Evolutionary conservation across 2,797 vertebrate genomes (phyloP).

Genomic region (Hippoglossus hippoglossus): DNA sequence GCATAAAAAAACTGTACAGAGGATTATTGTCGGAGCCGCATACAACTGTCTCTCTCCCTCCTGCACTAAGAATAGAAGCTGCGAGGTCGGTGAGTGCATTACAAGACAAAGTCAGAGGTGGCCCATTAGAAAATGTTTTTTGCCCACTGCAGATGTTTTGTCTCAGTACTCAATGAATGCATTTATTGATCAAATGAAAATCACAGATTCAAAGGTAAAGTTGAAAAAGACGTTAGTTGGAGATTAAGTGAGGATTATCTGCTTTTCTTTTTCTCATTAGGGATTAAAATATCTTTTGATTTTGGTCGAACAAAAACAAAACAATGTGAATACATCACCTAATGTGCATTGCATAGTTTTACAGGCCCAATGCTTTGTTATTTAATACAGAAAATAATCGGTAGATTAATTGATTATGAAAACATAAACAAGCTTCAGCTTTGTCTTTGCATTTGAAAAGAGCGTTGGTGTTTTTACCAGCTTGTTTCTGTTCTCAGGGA

Average conservation of each 20-base stretch:
- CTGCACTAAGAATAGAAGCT: constrained; percentile 4
- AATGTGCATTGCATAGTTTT: no score
- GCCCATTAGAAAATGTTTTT: no score
- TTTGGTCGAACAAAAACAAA: no score
- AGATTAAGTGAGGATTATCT: no score
- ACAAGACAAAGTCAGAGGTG: neutral
- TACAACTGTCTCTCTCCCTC: neutral
- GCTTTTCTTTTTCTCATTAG: no score
- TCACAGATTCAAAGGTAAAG: no score
- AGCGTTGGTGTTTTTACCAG: constrained; percentile 10
- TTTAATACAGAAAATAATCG: neutral
- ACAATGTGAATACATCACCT: no score
- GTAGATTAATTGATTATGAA: neutral
- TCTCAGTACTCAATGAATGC: no score
- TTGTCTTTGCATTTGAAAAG: constrained; percentile 22
- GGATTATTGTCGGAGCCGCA: neutral
- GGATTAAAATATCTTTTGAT: no score
- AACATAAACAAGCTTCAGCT: neutral
- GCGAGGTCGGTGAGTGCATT: neutral
- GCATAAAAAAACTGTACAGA: neutral
- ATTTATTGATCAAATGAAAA: no score
- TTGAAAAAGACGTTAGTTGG: no score
- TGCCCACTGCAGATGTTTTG: no score
- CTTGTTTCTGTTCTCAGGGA: constrained; percentile 39
- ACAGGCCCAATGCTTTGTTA: neutral